These are phyloP conservation scores for Magallana angulata DNA, from an alignment of 1,140 invertebrate species.

Conservation along the genomic window DNA sequence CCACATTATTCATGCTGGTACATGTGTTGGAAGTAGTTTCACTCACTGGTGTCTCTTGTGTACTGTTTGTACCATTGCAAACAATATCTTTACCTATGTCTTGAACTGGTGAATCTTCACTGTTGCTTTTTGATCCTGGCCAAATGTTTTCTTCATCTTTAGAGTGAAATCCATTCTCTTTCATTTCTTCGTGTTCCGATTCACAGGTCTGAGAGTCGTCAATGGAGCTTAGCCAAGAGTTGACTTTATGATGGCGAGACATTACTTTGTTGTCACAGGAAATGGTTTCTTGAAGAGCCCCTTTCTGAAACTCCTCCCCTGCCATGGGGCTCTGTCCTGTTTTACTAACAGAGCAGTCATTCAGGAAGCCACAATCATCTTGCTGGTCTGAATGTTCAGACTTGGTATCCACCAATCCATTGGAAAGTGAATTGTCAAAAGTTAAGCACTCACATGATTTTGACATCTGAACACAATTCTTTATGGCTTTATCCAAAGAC, in stretches of 20 bases:
- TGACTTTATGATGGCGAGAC: slow-evolving; percentile 58
- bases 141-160: neutral
- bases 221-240: slow-evolving; percentile 53
- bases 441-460: slow-evolving; percentile 39
- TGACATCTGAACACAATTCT: slow-evolving; percentile 4
- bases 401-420: slow-evolving; percentile 11
- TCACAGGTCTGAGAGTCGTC: slow-evolving; percentile 32
- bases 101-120: neutral
- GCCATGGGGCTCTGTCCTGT: slow-evolving; percentile 6
- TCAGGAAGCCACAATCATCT: slow-evolving; percentile 12
- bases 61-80: neutral
- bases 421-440: slow-evolving; percentile 10
- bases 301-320: slow-evolving; percentile 6
- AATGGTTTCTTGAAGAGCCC: neutral
- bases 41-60: slow-evolving; percentile 32
- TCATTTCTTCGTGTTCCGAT: slow-evolving; percentile 18
- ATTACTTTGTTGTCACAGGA: slow-evolving; percentile 49
- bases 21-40: neutral
- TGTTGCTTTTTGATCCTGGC: neutral
- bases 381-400: slow-evolving; percentile 2
- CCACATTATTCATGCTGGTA: neutral
- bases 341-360: slow-evolving; percentile 19
- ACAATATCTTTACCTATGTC: neutral
- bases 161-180: slow-evolving; percentile 8
- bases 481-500: slow-evolving; percentile 2